A percentile compares a stretch with the other conserved stretches of the same genome.
Conservation (phyloP, 2,888 invertebrate genomes). For the Drosophila subsilvestris region DNA sequence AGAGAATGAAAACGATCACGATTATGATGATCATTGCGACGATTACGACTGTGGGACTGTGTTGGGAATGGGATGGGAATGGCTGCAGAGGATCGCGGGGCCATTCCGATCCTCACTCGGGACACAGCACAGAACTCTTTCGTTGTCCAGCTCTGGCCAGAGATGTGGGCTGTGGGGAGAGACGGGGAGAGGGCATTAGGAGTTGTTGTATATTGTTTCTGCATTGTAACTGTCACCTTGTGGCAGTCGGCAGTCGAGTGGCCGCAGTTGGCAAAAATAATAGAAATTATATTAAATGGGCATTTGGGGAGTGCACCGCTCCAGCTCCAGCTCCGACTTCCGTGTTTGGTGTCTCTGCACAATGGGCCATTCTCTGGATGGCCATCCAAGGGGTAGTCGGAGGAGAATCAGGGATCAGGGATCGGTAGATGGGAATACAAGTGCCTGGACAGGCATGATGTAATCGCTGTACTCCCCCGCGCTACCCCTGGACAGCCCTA, state of each 20-base stretch:
- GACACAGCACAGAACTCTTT: background rate
- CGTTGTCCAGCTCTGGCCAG: background rate
- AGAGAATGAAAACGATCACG: slow-evolving; percentile 69
- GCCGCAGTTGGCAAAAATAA: slow-evolving; percentile 68
- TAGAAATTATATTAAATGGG: slow-evolving; percentile 77
- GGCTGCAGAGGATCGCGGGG: slow-evolving; percentile 4
- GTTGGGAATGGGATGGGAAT: background rate
- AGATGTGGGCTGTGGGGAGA: slow-evolving; percentile 1
- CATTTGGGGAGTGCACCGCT: slow-evolving; percentile 72
- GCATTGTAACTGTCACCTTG: slow-evolving; percentile 77
- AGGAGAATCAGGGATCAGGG: background rate
- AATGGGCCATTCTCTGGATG: slow-evolving; percentile 64
- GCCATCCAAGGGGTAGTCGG: slow-evolving; percentile 10
- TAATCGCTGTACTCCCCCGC: slow-evolving; percentile 43
- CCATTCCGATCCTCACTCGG: background rate
- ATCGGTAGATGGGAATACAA: slow-evolving; percentile 14
- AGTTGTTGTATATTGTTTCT: slow-evolving; percentile 73
- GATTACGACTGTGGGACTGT: slow-evolving; percentile 55
- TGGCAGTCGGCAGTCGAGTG: slow-evolving; percentile 65
- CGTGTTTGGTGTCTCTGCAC: slow-evolving; percentile 66
- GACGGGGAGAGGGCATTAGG: slow-evolving; percentile 43
- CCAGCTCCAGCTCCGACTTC: slow-evolving; percentile 70
- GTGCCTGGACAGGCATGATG: slow-evolving; percentile 48
- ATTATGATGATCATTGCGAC: slow-evolving; percentile 73
- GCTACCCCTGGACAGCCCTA: slow-evolving; percentile 48